phyloP scores from a whole-genome alignment of 2,113 vertebrate species.

The Bolborhynchus lineola region DNA sequence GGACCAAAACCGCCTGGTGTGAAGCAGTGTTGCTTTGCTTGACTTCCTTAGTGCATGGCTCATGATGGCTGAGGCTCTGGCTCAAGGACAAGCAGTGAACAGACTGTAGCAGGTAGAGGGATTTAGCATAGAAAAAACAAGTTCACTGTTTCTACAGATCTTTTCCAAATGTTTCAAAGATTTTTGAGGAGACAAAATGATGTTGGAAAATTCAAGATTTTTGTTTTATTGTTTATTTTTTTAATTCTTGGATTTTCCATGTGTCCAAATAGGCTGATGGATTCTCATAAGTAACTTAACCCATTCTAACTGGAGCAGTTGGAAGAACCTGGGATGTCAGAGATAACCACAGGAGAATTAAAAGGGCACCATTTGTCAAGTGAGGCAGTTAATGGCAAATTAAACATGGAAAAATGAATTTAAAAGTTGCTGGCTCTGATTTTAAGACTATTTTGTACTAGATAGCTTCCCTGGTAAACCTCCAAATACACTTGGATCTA shows the following conservation, averaged over 20 bases:
- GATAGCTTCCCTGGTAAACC: neutral
- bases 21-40: neutral
- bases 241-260: neutral
- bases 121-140: neutral
- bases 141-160: neutral
- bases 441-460: slow-evolving; percentile 34
- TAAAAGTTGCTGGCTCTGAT: neutral
- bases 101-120: neutral
- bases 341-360: neutral
- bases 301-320: neutral
- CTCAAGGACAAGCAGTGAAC: neutral
- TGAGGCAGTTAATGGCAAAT: neutral
- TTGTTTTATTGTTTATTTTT: neutral
- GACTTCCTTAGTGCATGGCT: neutral
- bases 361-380: neutral
- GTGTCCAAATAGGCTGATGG: neutral
- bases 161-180: neutral
- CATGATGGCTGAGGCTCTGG: neutral
- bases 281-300: neutral
- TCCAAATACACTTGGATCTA: slow-evolving; percentile 4
- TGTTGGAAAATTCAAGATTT: neutral
- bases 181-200: neutral
- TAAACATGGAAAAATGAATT: slow-evolving; percentile 41
- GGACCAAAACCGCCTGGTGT: neutral
- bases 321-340: neutral